Base-by-base conservation (phyloP, 2,113 vertebrate genomes). In the Alectura lathami region DNA sequence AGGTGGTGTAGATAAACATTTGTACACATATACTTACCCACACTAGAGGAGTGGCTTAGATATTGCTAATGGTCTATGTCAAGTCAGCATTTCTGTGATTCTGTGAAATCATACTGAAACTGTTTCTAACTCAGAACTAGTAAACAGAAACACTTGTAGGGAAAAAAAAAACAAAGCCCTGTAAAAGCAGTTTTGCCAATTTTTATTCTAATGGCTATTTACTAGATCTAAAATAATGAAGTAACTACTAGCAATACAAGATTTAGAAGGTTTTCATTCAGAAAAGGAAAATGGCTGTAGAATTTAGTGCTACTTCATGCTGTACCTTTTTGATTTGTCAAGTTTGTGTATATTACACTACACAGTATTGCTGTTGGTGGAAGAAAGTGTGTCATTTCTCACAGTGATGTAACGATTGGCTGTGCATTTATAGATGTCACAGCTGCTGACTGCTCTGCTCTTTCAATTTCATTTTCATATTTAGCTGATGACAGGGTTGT, bases 391-490 rank as follows among this genome's bases (percentile, higher is more conserved):
- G 78, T 57, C 6, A 60, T 64, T 93, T 78, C 64, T 89, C 69
- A 69, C 48, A 63, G 7, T 60, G 90, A 80, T 68, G 53, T 48
- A 74, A 92, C 75, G 68, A 50, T 45, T 79, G 78, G 76, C 67
- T 68, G 40, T 56, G 23, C 47, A 51, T 72, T 79, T 77, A 62
- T 30, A 88, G 50, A 74, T 62, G 62, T 54, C 70, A 80, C 74
- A 62, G 57, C 38, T 85, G 79, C 40, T 89, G 91, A 82, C 32
- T 84, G 70, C 34, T 94, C 91, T 72, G 53, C 56, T 82, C 56
- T 64, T 94, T 93, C 63, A 54, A 73, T 91, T 94, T 93, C 47
- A 78, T 94, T 88, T 96, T 92, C 67, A 59, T 91, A 74, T 74
- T 85, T 73, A 6, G 2, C 45, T 66, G 32, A 77, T 36, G 64